Evolutionary conservation across 2,888 invertebrate species (phyloP).

Genomic region (Petrolisthes manimaculis): DNA sequence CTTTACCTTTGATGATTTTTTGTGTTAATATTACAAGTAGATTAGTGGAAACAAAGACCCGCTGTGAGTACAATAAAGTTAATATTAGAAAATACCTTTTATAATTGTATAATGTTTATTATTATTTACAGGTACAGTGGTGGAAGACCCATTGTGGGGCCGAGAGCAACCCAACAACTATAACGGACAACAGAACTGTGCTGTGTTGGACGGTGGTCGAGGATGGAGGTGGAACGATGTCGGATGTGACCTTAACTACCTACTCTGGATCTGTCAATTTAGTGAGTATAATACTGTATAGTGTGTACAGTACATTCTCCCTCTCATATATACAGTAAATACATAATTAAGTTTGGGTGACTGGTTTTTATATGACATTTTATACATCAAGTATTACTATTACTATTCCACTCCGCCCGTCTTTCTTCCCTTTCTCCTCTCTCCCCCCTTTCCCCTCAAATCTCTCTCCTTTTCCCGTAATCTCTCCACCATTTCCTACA

Average conservation of each 20-base stretch:
- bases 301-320: not conserved
- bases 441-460: too few relatives aligned
- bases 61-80: not conserved
- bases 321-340: not conserved
- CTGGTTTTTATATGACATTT: too few relatives aligned
- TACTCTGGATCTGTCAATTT: slow-evolving; percentile 92
- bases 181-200: slow-evolving; percentile 94
- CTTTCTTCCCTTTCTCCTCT: too few relatives aligned
- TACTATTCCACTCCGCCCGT: too few relatives aligned
- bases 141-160: slow-evolving; percentile 79
- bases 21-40: too few relatives aligned
- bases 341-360: too few relatives aligned
- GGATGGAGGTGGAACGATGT: slow-evolving; percentile 96
- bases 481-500: too few relatives aligned
- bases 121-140: slow-evolving; percentile 23
- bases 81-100: not conserved
- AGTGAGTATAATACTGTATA: slow-evolving; percentile 75
- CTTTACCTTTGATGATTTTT: too few relatives aligned
- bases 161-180: slow-evolving; percentile 96
- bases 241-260: slow-evolving; percentile 91
- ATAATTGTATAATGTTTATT: not conserved
- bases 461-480: too few relatives aligned
- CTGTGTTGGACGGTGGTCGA: slow-evolving; percentile 90
- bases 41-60: not conserved
- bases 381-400: too few relatives aligned